These are phyloP conservation scores for Catharus fuscescens DNA, from an alignment of 2,113 vertebrate genomes.

Conservation along the genomic window DNA sequence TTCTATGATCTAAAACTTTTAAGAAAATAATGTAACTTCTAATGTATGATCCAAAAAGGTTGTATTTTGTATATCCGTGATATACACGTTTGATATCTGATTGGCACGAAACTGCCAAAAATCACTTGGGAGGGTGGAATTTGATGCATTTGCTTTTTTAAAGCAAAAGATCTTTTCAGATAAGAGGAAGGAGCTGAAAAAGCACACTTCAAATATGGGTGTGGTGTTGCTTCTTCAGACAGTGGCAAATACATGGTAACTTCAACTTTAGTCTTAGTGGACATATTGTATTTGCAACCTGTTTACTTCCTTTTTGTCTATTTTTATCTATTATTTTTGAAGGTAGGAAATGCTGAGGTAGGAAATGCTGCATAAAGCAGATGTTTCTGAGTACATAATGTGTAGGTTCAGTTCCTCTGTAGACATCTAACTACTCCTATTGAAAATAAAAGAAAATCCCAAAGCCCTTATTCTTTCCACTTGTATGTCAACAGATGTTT, in stretches of 20 bases:
- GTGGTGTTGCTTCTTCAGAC: not conserved
- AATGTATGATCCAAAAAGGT: not conserved
- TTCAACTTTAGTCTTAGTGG: not conserved
- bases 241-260: accelerated
- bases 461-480: not conserved
- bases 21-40: not conserved
- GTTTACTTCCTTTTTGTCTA: not conserved
- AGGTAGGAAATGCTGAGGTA: not conserved
- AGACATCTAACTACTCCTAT: not conserved
- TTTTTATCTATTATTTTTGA: not conserved
- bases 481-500: not conserved
- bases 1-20: not conserved
- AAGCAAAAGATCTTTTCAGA: not conserved
- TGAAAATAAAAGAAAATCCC: not conserved
- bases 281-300: not conserved
- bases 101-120: not conserved
- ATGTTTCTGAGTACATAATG: not conserved
- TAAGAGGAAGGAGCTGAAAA: not conserved
- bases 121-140: not conserved
- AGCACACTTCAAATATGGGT: not conserved
- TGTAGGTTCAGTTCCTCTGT: not conserved
- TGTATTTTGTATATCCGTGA: not conserved
- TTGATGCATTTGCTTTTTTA: not conserved
- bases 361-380: not conserved
- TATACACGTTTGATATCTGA: not conserved